Evolutionary conservation across 64 coral and sea anemone genomes (phyloP).

Genomic region (Stichodactyla helianthus): DNA sequence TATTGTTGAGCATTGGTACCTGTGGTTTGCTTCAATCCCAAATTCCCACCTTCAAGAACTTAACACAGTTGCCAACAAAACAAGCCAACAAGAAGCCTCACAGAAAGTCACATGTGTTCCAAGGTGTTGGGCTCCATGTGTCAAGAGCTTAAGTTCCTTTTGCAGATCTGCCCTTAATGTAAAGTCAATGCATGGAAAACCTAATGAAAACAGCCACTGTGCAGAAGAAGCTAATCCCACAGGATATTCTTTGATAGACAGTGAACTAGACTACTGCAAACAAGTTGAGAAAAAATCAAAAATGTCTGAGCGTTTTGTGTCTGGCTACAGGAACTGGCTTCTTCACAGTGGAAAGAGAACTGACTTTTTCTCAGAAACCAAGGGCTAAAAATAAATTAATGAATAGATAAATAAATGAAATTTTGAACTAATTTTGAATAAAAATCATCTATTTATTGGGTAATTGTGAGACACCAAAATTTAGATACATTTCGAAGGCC

Average conservation of each 20-base stretch:
- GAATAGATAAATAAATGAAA: neutral
- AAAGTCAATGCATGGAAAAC: neutral
- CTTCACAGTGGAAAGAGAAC: neutral
- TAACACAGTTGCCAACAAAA: neutral
- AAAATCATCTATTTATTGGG: neutral
- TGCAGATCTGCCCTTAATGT: conserved; percentile 6
- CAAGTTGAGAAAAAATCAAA: neutral
- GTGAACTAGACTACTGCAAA: neutral
- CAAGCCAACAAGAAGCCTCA: neutral
- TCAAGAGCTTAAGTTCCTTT: neutral
- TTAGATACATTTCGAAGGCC: neutral
- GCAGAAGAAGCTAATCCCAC: neutral
- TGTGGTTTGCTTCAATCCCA: conserved; percentile 1
- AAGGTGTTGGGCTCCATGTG: conserved; percentile 14
- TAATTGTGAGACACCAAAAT: neutral
- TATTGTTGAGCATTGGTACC: neutral
- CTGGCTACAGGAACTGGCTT: neutral
- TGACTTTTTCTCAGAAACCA: neutral
- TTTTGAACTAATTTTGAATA: neutral
- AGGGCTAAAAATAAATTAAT: neutral
- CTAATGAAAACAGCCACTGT: neutral
- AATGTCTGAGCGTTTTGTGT: neutral
- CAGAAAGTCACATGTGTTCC: neutral
- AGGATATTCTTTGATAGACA: neutral
- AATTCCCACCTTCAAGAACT: neutral